Evolutionary conservation across 2,797 vertebrate species (phyloP).

Genomic region (Lacerta agilis): DNA sequence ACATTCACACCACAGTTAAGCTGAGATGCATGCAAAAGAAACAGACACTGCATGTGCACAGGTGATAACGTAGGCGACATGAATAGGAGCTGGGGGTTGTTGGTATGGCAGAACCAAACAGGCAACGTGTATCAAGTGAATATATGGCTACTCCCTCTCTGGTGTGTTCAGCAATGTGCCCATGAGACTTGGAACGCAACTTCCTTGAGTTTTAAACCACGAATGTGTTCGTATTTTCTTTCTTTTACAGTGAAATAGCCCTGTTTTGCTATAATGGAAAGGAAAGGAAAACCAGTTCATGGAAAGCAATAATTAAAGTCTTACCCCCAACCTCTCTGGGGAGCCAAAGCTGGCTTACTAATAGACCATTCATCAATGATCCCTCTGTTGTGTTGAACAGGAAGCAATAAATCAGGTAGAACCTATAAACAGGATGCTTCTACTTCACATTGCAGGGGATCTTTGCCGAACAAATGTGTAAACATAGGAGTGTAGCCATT

Average conservation of each 20-base stretch:
- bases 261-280: neutral
- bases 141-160: too few species aligned
- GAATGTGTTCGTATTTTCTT: neutral
- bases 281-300: neutral
- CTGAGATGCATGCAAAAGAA: too few species aligned
- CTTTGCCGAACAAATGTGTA: neutral
- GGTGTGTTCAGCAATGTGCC: too few species aligned
- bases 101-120: too few species aligned
- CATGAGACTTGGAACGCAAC: too few species aligned
- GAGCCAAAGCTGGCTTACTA: neutral
- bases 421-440: neutral
- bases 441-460: neutral
- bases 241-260: neutral
- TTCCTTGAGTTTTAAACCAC: too few species aligned
- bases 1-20: too few species aligned
- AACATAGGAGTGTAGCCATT: neutral
- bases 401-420: neutral
- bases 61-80: too few species aligned
- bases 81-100: too few species aligned
- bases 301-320: neutral
- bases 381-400: neutral
- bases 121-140: too few species aligned
- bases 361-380: neutral
- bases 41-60: too few species aligned
- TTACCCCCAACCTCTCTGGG: neutral